phyloP scores from a whole-genome alignment of 2,113 vertebrate species.

The Antigone vipio region DNA sequence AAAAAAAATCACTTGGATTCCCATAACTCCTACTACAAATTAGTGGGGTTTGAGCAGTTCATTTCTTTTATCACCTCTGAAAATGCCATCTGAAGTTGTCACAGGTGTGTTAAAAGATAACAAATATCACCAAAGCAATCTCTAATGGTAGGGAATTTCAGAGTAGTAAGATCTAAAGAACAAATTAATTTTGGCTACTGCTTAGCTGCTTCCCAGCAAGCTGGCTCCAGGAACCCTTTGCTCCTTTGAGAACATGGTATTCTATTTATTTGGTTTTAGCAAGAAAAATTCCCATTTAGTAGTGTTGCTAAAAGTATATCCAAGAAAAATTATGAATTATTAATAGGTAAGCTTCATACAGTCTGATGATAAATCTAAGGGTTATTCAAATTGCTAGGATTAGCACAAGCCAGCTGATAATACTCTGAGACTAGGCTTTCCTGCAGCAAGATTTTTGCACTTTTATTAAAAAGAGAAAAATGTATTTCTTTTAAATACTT shows the following conservation, averaged over 20 bases:
- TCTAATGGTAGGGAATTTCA: neutral
- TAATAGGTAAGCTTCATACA: neutral
- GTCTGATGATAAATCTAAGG: neutral
- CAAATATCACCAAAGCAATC: neutral
- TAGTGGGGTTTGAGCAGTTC: neutral
- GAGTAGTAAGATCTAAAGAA: neutral
- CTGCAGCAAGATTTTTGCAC: neutral
- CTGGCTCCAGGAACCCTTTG: neutral
- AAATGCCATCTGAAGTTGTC: neutral
- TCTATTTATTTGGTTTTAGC: neutral
- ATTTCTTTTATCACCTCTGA: neutral
- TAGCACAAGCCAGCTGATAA: neutral
- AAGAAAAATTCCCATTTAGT: neutral
- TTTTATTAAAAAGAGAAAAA: neutral
- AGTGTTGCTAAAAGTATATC: neutral
- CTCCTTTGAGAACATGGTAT: neutral
- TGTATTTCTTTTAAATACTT: neutral
- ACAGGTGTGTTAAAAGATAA: neutral
- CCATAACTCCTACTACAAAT: neutral
- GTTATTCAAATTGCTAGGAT: neutral
- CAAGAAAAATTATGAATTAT: conserved; percentile 6
- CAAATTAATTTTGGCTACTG: neutral
- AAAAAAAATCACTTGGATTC: neutral
- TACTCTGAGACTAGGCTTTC: neutral
- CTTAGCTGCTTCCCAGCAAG: neutral